Evolutionary conservation across 1,140 invertebrate species (phyloP), one percentile per base, ranked within the genome.

Genomic region (Micrasema longulum): DNA sequence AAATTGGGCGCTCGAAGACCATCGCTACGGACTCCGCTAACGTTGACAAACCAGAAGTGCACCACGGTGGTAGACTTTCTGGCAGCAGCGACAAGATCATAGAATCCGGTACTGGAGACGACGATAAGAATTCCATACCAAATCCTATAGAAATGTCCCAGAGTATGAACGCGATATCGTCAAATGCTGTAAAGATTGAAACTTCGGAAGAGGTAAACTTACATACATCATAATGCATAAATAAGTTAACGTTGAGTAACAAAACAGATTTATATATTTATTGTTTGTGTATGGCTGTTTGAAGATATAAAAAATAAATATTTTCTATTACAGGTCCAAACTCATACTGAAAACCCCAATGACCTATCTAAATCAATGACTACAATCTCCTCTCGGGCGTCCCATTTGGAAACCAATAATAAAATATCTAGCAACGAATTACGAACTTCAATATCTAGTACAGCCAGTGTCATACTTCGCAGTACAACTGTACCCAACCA

Each of bases 131-230:
- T 18, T 78, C 82, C 36, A 76, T 80, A 36, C 82, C 82, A 65
- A 70, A 74, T 66, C 55, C 83, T 4, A 80, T 84, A 78, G 83
- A 84, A 77, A 84, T 84, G 83, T 86, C 83, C 0, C 84, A 84
- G 66, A 85, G 83, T 71, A 85, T 83, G n/a, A 84, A 82, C 2
- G 82, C 83, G 0, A 82, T 85, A n/a, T 84, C 80, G 67, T 83
- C 78, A 66, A 80, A 82, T 72, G 81, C 83, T 77, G 81, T 83
- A 0, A 79, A 84, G 12, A 68, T 84, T 12, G 83, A 84, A 67
- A 83, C 77, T 71, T 78, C 80, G 74, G 78, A 82, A 76, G 79
- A 81, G 78, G 77, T 81, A 31, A 52, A 14, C 12, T 62, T 48
- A 11, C 16, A 11, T 11, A 22, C 43, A 45, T 10, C n/a, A n/a